Evolutionary conservation across 2,888 invertebrate species (phyloP).

Genomic region (Polia nebulosa): DNA sequence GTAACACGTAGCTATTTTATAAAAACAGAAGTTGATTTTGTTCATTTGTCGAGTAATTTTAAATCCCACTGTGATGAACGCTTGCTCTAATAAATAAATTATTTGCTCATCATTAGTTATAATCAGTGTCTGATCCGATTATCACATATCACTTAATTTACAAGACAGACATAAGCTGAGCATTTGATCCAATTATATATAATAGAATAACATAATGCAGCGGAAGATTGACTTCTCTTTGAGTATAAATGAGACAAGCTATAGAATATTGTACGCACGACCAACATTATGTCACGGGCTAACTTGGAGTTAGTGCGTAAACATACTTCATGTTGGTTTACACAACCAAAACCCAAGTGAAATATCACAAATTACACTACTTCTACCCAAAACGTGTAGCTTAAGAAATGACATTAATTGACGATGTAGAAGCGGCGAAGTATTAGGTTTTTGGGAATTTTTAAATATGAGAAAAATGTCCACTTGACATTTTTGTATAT

Average conservation of each 20-base stretch:
- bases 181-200: constrained; percentile 48
- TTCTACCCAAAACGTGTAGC: no score
- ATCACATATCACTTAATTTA: constrained; percentile 43
- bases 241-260: constrained; percentile 2
- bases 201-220: constrained; percentile 45
- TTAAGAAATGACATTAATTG: no score
- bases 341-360: no score
- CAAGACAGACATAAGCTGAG: constrained; percentile 22
- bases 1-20: no score
- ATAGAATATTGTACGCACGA: not conserved
- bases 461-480: no score
- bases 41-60: not conserved
- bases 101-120: constrained; percentile 13
- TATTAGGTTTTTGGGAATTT: no score
- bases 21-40: not conserved
- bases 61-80: not conserved
- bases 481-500: no score
- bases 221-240: not conserved
- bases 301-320: no score
- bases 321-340: no score
- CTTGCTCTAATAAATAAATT: not conserved
- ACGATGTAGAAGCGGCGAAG: no score
- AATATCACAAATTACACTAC: no score
- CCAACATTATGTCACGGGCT: no score
- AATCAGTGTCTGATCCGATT: constrained; percentile 2